A percentile compares a stretch with the other conserved stretches of the same genome.
Evolutionary conservation across 2,888 invertebrate genomes (phyloP).

Genomic region (Synanthedon myopaeformis): DNA sequence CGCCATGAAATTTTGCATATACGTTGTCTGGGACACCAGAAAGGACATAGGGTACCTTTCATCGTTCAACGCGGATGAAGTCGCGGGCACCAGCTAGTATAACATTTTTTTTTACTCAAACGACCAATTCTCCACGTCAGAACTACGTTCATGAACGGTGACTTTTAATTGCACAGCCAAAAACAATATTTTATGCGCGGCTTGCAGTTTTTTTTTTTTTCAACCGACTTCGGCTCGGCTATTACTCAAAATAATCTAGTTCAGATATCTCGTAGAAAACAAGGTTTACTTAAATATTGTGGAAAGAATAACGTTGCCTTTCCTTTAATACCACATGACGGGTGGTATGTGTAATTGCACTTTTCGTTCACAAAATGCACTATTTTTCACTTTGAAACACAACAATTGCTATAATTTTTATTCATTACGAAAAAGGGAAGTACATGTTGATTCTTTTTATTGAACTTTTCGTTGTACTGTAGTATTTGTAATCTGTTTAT

Average conservation of each 20-base stretch:
- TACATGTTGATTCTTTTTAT: too few species aligned
- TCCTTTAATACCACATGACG: constrained; percentile 45
- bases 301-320: constrained; percentile 29
- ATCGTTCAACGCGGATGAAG: too few species aligned
- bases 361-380: neutral
- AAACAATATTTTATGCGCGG: constrained; percentile 54
- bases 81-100: too few species aligned
- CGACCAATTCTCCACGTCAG: neutral
- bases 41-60: too few species aligned
- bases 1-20: too few species aligned
- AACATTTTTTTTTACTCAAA: neutral
- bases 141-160: neutral
- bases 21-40: too few species aligned
- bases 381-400: too few species aligned
- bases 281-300: constrained; percentile 31
- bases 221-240: constrained; percentile 26
- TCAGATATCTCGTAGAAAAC: constrained; percentile 41
- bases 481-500: too few species aligned
- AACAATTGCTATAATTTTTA: too few species aligned
- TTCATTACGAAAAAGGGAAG: too few species aligned
- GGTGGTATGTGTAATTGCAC: constrained; percentile 22
- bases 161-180: constrained; percentile 54
- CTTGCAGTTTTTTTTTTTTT: constrained; percentile 33
- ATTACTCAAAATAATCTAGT: constrained; percentile 67
- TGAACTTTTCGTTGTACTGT: too few species aligned